Base-by-base conservation (phyloP, 1,140 invertebrate genomes). In the Temnothorax longispinosus region DNA sequence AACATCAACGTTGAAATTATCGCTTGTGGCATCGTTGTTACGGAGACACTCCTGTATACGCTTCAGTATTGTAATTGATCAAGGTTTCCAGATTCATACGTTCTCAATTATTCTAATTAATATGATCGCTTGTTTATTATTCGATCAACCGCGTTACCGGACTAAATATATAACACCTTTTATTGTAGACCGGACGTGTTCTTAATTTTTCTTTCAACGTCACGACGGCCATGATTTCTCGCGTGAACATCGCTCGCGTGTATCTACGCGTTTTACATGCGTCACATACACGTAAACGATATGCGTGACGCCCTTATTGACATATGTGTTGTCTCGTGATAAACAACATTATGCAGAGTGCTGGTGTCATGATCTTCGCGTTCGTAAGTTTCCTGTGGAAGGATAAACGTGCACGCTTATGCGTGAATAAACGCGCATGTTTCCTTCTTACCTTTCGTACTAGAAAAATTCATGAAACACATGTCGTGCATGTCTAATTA, bases 181-280 rank as follows among this genome's bases (percentile, higher is more conserved):
- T 50, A 50, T 52, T 38, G 11, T 4, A 15, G 10, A 13, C 47
- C n/a, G 6, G 47, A 65, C 7, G 15, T 67, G n/a, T 27, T 50
- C 6, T 38, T 10, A 38, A 41, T 38, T 13, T 77, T 67, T 47
- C 11, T 41, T 67, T 54, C 32, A 7, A 8, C 32, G 2, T 38
- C 21, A 27, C 41, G 0, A 15, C n/a, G 21, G 21, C 11, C 35
- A 1, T 27, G 18, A 41, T 60, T 18, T 77, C 38, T 81, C 77
- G 35, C n/a, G 77, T 54, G 77, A 69, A 67, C 47, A 69, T n/a
- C 50, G 62, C 44, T 54, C 7, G 64, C 60, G 35, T 67, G 47
- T 54, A 69, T 41, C 32, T 21, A 10, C 32, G 15, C 35, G 58
- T 81, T 44, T 56, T 71, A 71, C 38, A 47, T 41, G 13, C n/a